Percentiles rank a stretch among this genome's conserved stretches.
Conservation (phyloP, 2,797 vertebrate species). For the Anas bahamensis region DNA sequence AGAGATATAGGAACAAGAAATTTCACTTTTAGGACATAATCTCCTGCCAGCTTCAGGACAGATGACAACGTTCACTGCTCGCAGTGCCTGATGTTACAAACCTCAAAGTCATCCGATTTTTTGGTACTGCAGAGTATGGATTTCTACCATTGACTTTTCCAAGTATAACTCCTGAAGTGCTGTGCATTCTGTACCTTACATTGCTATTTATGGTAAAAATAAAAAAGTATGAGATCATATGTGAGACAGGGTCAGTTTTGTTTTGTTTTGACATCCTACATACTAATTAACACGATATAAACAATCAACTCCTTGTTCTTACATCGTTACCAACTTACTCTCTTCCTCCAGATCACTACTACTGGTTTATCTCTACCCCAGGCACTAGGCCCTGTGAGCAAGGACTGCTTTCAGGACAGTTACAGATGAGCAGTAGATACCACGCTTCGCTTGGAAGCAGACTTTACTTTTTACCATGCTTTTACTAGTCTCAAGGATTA, state of each 20-base stretch:
- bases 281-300: neutral
- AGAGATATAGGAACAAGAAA: neutral
- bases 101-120: neutral
- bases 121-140: neutral
- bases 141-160: neutral
- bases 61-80: neutral
- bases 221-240: neutral
- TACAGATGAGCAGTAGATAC: neutral
- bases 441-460: neutral
- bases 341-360: neutral
- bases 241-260: neutral
- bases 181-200: neutral
- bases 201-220: neutral
- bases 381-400: neutral
- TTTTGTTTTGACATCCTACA: neutral
- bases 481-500: neutral
- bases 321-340: neutral
- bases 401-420: neutral
- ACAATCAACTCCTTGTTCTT: neutral
- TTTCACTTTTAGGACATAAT: neutral
- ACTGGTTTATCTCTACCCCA: neutral
- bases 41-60: neutral
- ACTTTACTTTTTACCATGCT: neutral
- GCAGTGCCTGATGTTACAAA: neutral
- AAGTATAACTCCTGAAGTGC: neutral